Conservation (phyloP, 2,113 vertebrate species). For the Lutjanus erythropterus region DNA sequence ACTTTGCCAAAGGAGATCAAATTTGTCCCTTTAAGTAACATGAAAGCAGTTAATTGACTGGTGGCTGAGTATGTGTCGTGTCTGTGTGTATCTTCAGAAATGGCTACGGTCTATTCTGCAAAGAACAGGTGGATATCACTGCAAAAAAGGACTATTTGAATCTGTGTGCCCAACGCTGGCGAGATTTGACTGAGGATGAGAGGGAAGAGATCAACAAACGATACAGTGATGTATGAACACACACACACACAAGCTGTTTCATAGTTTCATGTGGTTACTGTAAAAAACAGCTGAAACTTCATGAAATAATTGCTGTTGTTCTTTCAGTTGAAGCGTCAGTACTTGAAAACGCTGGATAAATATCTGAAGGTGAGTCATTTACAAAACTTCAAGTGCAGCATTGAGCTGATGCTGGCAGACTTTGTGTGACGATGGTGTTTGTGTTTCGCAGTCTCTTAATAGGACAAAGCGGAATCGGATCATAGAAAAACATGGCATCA, state of each 20-base stretch:
- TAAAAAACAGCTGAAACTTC: no score
- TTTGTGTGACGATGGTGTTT: slow-evolving; percentile 5
- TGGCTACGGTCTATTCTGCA: slow-evolving; percentile 57
- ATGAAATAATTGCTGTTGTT: no score
- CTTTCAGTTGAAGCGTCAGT: slow-evolving; percentile 60
- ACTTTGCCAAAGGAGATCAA: no score
- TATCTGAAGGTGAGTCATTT: slow-evolving; percentile 47
- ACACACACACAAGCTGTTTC: background rate
- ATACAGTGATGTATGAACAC: slow-evolving; percentile 35
- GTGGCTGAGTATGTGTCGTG: background rate
- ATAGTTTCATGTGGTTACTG: no score
- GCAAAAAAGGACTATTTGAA: fast-evolving
- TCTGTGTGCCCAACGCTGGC: slow-evolving; percentile 38
- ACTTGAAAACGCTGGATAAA: fast-evolving
- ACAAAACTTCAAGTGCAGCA: background rate
- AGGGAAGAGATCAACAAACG: background rate
- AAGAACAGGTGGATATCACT: slow-evolving; percentile 8
- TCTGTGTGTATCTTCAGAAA: slow-evolving; percentile 46
- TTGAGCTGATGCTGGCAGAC: background rate
- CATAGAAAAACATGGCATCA: background rate
- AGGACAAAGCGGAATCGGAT: background rate
- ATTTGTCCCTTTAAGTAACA: no score
- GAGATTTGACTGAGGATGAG: background rate
- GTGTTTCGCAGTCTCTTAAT: slow-evolving; percentile 33
- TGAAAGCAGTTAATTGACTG: background rate